These are phyloP conservation scores for Drosophila peninsularis DNA, from an alignment of 2,888 invertebrate genomes.

Conservation along the genomic window DNA sequence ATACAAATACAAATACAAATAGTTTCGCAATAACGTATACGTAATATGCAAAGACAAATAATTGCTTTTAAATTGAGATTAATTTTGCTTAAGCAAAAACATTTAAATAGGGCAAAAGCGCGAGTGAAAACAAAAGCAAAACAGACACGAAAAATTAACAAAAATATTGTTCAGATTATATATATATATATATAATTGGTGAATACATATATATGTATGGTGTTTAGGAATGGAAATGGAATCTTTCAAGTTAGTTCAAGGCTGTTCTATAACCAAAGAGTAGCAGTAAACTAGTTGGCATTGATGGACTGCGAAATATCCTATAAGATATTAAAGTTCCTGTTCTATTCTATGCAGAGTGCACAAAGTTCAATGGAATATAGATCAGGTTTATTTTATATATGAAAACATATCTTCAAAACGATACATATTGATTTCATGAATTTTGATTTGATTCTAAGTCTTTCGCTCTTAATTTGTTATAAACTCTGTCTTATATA, in stretches of 20 bases:
- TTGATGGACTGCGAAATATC: not conserved
- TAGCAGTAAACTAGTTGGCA: not conserved
- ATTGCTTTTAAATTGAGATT: conserved; percentile 15
- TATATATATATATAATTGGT: not conserved
- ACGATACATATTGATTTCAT: too few relatives aligned
- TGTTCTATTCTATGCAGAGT: not conserved
- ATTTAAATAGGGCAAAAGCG: not conserved
- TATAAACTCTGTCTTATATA: too few relatives aligned
- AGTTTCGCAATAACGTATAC: conserved; percentile 29
- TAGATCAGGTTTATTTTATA: too few relatives aligned
- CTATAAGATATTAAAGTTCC: not conserved
- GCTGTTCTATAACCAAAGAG: not conserved
- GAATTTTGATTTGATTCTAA: too few relatives aligned
- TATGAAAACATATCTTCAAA: too few relatives aligned
- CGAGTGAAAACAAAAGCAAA: not conserved
- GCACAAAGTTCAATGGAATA: not conserved
- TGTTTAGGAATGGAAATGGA: conserved; percentile 2
- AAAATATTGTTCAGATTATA: not conserved
- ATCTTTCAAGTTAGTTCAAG: conserved; percentile 8
- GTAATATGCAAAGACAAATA: conserved; percentile 20
- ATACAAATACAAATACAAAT: conserved; percentile 10
- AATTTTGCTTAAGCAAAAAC: conserved; percentile 2
- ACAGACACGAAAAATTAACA: not conserved
- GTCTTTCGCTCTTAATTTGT: too few relatives aligned
- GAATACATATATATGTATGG: not conserved